These are phyloP conservation scores for Tethya wilhelma DNA, from an alignment of 37 sponge, comb jelly and placozoan species.

Conservation along the genomic window DNA sequence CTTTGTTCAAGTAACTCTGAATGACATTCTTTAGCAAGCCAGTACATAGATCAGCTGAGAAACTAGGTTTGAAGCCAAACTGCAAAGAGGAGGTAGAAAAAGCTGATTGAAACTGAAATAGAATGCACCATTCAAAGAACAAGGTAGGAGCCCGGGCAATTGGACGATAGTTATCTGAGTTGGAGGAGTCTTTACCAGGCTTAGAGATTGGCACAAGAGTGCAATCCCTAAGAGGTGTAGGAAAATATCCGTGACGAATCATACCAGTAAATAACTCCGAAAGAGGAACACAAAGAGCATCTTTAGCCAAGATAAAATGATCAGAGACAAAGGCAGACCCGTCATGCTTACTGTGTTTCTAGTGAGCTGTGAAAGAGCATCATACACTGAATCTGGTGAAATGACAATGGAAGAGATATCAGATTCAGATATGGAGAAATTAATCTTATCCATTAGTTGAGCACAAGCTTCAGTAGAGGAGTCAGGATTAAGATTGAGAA, in stretches of 20 bases:
- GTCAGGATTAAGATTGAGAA: too few species aligned
- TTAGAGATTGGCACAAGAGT: too few species aligned
- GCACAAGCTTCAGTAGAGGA: too few species aligned
- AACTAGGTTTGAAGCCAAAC: conserved; percentile 2
- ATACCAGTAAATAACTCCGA: too few species aligned
- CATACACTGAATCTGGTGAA: too few species aligned
- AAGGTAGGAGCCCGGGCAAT: not conserved
- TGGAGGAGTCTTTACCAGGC: too few species aligned
- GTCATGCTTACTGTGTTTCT: not conserved
- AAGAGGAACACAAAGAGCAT: not conserved
- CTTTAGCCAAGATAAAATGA: not conserved
- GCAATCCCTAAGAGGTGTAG: not conserved
- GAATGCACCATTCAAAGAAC: not conserved
- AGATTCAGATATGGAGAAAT: too few species aligned
- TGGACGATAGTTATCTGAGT: not conserved
- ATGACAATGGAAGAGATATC: too few species aligned
- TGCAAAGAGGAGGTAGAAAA: not conserved
- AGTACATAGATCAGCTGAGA: not conserved
- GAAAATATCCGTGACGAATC: too few species aligned
- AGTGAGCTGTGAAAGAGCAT: too few species aligned
- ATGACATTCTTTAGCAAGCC: not conserved
- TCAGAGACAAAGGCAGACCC: not conserved
- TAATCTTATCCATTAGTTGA: too few species aligned
- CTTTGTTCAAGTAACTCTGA: not conserved
- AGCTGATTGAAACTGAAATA: not conserved